These are phyloP conservation scores for Erebia epiphron DNA, from an alignment of 2,888 invertebrate genomes.

Conservation along the genomic window DNA sequence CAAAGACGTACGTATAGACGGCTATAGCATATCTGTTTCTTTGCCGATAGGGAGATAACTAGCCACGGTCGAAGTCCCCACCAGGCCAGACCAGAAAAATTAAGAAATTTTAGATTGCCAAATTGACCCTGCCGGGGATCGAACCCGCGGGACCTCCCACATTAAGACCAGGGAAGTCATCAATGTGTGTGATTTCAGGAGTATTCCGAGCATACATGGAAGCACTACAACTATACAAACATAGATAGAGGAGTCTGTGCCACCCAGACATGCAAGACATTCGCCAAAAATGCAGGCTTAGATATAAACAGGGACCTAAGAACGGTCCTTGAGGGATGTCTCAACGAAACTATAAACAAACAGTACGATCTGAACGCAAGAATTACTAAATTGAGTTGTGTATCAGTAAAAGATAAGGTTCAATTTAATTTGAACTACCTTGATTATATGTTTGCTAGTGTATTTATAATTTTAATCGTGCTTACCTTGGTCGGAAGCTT, in stretches of 20 bases:
- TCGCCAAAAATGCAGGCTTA: conserved; percentile 16
- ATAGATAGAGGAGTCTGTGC: conserved; percentile 40
- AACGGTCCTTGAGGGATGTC: conserved; percentile 33
- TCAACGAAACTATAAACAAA: conserved; percentile 32
- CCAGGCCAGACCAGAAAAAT: too few species aligned
- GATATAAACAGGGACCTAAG: conserved; percentile 25
- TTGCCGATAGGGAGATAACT: too few species aligned
- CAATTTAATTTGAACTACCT: background rate
- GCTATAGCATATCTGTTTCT: too few species aligned
- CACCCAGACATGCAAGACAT: conserved; percentile 30
- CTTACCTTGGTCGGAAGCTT: background rate
- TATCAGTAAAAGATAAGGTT: conserved; percentile 10
- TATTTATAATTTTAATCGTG: conserved; percentile 7
- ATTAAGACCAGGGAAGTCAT: too few species aligned
- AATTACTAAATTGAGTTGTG: conserved; percentile 24
- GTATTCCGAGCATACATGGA: conserved; percentile 34
- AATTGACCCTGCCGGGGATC: too few species aligned
- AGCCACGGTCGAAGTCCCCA: too few species aligned
- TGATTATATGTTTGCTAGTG: background rate
- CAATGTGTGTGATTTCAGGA: conserved; percentile 31
- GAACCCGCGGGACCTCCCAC: too few species aligned
- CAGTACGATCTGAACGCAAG: conserved; percentile 32
- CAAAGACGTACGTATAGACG: too few species aligned
- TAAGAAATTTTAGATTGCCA: too few species aligned
- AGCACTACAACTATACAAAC: conserved; percentile 37